These are phyloP conservation scores for Grantiella picta DNA, from an alignment of 2,113 vertebrate genomes.

Conservation along the genomic window DNA sequence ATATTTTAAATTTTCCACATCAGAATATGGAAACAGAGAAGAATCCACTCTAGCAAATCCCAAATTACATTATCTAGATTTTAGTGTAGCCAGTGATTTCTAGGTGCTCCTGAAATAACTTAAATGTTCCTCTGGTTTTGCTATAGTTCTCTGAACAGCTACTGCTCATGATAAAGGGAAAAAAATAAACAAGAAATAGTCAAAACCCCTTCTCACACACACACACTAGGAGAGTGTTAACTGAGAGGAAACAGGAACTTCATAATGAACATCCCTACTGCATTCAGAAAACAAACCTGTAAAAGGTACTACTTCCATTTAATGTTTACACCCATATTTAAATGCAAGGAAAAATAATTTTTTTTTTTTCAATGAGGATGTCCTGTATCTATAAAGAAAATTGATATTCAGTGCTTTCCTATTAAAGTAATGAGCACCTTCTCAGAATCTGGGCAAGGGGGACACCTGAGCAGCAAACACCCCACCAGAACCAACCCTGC, in stretches of 20 bases:
- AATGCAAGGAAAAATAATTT: rapidly evolving
- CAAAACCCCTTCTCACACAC: background rate
- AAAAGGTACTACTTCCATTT: background rate
- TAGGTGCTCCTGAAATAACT: background rate
- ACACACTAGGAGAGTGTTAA: background rate
- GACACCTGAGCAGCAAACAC: background rate
- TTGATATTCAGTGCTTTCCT: background rate
- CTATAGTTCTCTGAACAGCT: background rate
- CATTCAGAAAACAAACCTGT: background rate
- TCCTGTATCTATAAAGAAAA: background rate
- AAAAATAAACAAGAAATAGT: background rate
- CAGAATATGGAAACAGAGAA: background rate
- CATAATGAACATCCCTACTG: background rate
- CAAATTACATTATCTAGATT: background rate
- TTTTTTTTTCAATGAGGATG: background rate
- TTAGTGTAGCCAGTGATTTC: background rate
- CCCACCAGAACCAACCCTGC: background rate
- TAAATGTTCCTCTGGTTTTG: background rate
- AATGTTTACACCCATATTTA: background rate
- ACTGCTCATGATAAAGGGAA: background rate
- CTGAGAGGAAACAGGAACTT: background rate
- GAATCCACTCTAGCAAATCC: background rate
- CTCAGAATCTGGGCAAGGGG: rapidly evolving
- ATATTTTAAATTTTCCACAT: background rate
- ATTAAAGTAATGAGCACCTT: background rate